Base-by-base conservation (phyloP, 2,888 invertebrate species). In the Drosophila meridiana region DNA sequence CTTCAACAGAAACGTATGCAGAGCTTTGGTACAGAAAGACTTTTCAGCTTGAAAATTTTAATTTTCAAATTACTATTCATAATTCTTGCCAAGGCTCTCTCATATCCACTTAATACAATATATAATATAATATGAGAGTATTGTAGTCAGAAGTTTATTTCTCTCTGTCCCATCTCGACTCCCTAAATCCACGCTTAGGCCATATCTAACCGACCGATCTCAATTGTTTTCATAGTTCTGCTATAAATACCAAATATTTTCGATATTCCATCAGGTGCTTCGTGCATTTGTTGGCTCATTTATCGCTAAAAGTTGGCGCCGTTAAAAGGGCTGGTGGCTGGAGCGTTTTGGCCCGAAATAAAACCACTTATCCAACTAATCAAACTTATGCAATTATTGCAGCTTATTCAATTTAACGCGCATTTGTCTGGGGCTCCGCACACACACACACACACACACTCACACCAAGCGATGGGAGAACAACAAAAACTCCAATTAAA, bases 301-400 rank as follows among this genome's bases (percentile, higher is more conserved):
- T 42, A 53, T 48, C 40, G 38, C 11, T 9, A n/a, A 43, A 38
- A 34, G 20, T 53, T 38, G 30, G 30, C 20, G 11, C 34, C 8
- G 45, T 63, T 63, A 67, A 58, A 58, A 60, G 42, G 11, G 26
- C 47, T 36, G 47, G 13, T 53, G 43, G 50, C 8, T 6, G 8
- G 55, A 14, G 61, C 36, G 65, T 32, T 45, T 62, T 59, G 56
- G 56, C 60, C 69, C 81, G 9, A 55, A 80, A 80, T 83, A 55
- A 79, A 73, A 59, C 55, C 68, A 67, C 78, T 82, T 76, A 74
- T 55, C 56, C 66, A 84, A 84, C 84, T 87, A 84, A 87, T 87
- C 76, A 85, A 84, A 87, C 78, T 84, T 87, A 73, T 84, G 84
- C 87, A 84, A 87, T 84, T 87, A 84, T 82, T 79, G 85, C 76